A percentile compares a stretch with the other conserved stretches of the same genome.
phyloP scores from a whole-genome alignment of 2,888 invertebrate genomes.

The Prenolepis imparis region DNA sequence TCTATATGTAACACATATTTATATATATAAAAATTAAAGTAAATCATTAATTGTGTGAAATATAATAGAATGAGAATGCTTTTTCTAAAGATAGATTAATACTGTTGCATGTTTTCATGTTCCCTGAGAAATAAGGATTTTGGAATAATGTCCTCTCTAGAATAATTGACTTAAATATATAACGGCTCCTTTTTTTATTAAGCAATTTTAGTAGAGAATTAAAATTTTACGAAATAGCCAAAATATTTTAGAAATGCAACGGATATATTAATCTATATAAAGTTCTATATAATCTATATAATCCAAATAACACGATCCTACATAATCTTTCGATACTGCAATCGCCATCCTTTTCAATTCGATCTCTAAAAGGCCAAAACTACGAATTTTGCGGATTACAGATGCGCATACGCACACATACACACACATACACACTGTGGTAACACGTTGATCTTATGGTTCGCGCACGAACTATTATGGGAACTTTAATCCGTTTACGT shows the following conservation, averaged over 20 bases:
- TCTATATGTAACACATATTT: neutral
- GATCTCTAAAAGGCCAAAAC: neutral
- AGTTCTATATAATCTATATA: too few relatives aligned
- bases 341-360: slow-evolving; percentile 26
- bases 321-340: neutral
- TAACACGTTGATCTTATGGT: slow-evolving; percentile 51
- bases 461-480: slow-evolving; percentile 29
- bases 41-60: neutral
- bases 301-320: neutral
- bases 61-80: neutral
- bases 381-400: slow-evolving; percentile 41
- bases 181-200: neutral
- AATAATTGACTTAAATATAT: neutral
- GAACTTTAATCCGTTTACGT: slow-evolving; percentile 54
- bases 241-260: neutral
- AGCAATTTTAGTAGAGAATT: neutral
- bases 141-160: neutral
- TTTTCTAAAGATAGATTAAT: neutral
- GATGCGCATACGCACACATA: neutral
- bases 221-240: neutral
- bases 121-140: neutral
- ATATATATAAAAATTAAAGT: neutral
- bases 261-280: neutral
- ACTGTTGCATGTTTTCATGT: neutral
- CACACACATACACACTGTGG: neutral